phyloP scores from a whole-genome alignment of 2,888 invertebrate genomes.

The Amblyjoppa proteus region DNA sequence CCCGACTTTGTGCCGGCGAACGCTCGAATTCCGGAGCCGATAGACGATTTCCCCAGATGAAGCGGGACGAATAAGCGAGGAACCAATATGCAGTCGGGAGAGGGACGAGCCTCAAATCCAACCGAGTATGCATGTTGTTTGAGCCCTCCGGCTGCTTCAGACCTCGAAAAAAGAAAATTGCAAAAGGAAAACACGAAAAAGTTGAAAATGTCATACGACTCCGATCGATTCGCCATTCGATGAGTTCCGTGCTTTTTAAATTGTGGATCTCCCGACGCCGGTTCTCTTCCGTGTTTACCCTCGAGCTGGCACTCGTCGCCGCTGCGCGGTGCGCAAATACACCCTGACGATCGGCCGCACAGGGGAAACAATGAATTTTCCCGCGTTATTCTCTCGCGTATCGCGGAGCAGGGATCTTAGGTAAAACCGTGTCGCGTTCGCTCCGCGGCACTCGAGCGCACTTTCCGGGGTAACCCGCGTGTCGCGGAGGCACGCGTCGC shows the following conservation, averaged over 20 bases:
- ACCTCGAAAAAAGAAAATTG: no score
- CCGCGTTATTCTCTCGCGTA: slow-evolving; percentile 14
- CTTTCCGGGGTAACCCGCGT: slow-evolving; percentile 42
- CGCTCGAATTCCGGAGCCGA: slow-evolving; percentile 43
- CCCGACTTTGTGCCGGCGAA: slow-evolving; percentile 55
- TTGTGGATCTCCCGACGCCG: neutral
- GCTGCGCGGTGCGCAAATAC: neutral
- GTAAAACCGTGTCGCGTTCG: slow-evolving; percentile 38
- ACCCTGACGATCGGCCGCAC: neutral
- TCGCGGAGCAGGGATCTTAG: slow-evolving; percentile 31
- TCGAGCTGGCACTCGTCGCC: neutral
- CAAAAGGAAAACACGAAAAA: no score
- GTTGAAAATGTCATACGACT: no score
- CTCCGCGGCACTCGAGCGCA: slow-evolving; percentile 48
- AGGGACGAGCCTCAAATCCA: slow-evolving; percentile 22
- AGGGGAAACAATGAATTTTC: slow-evolving; percentile 22
- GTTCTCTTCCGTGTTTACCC: neutral
- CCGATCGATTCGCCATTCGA: neutral
- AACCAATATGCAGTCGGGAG: slow-evolving; percentile 54
- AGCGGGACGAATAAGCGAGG: slow-evolving; percentile 30
- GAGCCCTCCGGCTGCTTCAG: no score
- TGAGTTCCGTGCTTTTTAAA: neutral
- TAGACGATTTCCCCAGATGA: slow-evolving; percentile 12
- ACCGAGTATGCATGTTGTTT: neutral
- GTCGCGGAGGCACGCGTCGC: slow-evolving; percentile 48